Percentiles rank a stretch among this genome's conserved stretches.
phyloP scores from a whole-genome alignment of 37 sponge, comb jelly and placozoan genomes.

The Halichondria panicea region DNA sequence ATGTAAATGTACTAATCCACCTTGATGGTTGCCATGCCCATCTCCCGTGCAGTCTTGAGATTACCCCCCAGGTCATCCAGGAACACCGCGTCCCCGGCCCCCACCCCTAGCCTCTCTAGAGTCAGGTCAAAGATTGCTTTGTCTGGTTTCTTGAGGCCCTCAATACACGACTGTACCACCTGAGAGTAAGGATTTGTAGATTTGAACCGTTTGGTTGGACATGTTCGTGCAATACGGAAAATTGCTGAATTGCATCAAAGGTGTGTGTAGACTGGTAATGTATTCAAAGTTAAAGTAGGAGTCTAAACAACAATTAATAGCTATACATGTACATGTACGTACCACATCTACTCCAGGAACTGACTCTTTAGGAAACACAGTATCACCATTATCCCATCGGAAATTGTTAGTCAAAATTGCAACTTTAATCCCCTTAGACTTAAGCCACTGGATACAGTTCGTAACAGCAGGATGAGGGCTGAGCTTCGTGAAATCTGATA shows the following conservation, averaged over 20 bases:
- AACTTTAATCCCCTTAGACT: slow-evolving; percentile 31
- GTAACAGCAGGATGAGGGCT: slow-evolving; percentile 18
- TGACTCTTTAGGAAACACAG: slow-evolving; percentile 23
- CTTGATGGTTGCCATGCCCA: slow-evolving; percentile 70
- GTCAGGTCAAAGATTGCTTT: slow-evolving; percentile 32
- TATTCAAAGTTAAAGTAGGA: neutral
- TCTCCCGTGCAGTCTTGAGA: slow-evolving; percentile 54
- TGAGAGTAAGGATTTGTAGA: slow-evolving; percentile 3
- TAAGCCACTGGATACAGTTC: slow-evolving; percentile 17
- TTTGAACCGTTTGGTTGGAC: neutral
- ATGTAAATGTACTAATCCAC: neutral
- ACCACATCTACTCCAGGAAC: slow-evolving; percentile 53
- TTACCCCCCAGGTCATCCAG: slow-evolving; percentile 75
- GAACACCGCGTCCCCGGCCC: slow-evolving; percentile 53
- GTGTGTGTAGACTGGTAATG: neutral
- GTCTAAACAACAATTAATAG: too few relatives aligned
- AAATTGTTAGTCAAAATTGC: slow-evolving; percentile 77
- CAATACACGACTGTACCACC: slow-evolving; percentile 57
- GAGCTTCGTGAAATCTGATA: slow-evolving; percentile 23
- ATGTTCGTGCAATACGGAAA: neutral
- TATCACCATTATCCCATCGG: slow-evolving; percentile 21
- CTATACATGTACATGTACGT: too few relatives aligned
- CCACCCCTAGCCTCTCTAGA: slow-evolving; percentile 49
- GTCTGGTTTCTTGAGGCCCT: slow-evolving; percentile 58
- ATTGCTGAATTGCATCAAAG: neutral